Percentiles rank a stretch among this genome's conserved stretches.
These are phyloP conservation scores for Pelecanus crispus DNA, from an alignment of 2,113 vertebrate genomes.

Conservation along the genomic window DNA sequence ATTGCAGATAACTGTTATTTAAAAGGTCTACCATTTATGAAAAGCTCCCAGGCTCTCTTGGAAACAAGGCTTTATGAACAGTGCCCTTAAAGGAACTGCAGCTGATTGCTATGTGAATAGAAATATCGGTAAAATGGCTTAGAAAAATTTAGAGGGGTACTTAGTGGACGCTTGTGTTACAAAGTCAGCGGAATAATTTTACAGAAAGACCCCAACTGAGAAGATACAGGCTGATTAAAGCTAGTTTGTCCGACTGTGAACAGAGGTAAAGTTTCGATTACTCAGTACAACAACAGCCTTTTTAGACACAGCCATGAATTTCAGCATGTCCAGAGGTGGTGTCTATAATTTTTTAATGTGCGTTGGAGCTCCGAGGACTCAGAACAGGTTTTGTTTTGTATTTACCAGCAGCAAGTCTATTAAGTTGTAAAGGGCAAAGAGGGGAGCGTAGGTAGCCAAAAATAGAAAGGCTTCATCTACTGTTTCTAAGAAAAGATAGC, in stretches of 20 bases:
- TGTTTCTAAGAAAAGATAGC: conserved; percentile 42
- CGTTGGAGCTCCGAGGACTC: conserved; percentile 33
- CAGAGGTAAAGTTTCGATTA: conserved; percentile 61
- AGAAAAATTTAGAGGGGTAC: conserved; percentile 44
- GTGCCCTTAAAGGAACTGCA: conserved; percentile 18
- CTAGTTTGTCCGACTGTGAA: conserved; percentile 42
- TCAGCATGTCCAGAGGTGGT: conserved; percentile 61
- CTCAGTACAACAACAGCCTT: conserved; percentile 50
- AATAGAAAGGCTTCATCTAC: conserved; percentile 55
- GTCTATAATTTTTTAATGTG: conserved; percentile 70
- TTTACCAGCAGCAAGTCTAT: conserved; percentile 69
- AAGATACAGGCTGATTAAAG: conserved; percentile 41
- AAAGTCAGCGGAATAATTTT: conserved; percentile 44
- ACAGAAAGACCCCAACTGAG: conserved; percentile 13
- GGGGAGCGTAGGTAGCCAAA: conserved; percentile 23
- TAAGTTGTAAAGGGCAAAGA: conserved; percentile 64
- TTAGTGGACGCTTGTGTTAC: conserved; percentile 24
- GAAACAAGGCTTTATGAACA: conserved; percentile 3
- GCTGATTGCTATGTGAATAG: conserved; percentile 38
- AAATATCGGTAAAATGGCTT: conserved; percentile 48
- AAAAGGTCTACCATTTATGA: conserved; percentile 35
- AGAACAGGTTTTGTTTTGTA: conserved; percentile 65
- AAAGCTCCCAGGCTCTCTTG: conserved; percentile 40
- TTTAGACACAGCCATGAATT: conserved; percentile 65
- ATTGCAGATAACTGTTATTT: conserved; percentile 51